A percentile compares a stretch with the other conserved stretches of the same genome.
Evolutionary conservation across 1,140 invertebrate species (phyloP).

Genomic region (Pseudomyrmex sp.): DNA sequence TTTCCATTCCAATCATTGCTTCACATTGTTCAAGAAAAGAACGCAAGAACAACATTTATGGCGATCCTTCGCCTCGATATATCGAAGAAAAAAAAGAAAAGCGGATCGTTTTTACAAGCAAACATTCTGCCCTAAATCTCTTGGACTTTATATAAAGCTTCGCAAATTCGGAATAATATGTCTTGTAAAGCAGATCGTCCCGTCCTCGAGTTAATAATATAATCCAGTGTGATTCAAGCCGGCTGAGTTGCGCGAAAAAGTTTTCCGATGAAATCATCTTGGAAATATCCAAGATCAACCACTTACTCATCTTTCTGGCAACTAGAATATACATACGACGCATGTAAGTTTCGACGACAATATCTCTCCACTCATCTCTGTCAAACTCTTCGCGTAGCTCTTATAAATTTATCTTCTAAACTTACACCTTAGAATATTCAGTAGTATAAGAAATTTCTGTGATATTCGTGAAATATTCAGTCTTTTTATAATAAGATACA

Average conservation of each 20-base stretch:
- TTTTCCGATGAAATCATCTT: slow-evolving; percentile 42
- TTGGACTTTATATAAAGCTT: slow-evolving; percentile 15
- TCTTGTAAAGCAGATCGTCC: slow-evolving; percentile 6
- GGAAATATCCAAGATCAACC: background rate
- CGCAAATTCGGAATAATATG: slow-evolving; percentile 48
- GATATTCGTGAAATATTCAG: too few species aligned
- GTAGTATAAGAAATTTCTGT: too few species aligned
- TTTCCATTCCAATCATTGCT: slow-evolving; percentile 26
- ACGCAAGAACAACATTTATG: slow-evolving; percentile 55
- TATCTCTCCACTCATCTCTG: slow-evolving; percentile 1
- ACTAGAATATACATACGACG: background rate
- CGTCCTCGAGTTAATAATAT: slow-evolving; percentile 35
- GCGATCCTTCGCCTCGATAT: background rate
- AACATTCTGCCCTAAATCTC: slow-evolving; percentile 39
- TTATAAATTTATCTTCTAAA: background rate
- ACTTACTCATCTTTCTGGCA: background rate
- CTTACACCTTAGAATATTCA: background rate
- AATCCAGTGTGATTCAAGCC: slow-evolving; percentile 32
- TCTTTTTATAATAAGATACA: too few species aligned
- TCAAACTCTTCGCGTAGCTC: background rate
- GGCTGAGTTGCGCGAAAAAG: background rate
- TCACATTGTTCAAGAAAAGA: slow-evolving; percentile 43
- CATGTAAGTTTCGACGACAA: slow-evolving; percentile 3
- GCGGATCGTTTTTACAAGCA: slow-evolving; percentile 62
- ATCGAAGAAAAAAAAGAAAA: slow-evolving; percentile 10